Base-by-base conservation (phyloP, 2,888 invertebrate species). In the Ellobium chinense region DNA sequence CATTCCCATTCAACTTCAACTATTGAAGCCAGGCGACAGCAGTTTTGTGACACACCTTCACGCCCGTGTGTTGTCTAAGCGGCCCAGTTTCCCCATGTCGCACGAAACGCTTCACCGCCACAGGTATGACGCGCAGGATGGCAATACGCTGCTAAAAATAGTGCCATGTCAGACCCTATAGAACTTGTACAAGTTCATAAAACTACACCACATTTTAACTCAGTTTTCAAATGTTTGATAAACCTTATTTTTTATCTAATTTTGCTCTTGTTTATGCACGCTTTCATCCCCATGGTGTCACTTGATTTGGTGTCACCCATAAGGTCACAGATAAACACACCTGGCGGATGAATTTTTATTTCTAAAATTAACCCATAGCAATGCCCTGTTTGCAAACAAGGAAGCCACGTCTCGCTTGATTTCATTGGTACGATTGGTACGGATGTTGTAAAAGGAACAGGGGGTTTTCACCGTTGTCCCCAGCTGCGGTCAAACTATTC, bases 1-100 rank as follows among this genome's bases (percentile, higher is more conserved):
- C 74, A 82, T 74, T 69, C 78, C 78, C 62, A n/a, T n/a, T n/a
- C n/a, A n/a, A n/a, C n/a, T 75, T 46, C 73, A 54, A 39, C 39
- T 27, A 37, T 46, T 34, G 29, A 65, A 65, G 60, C 69, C 36
- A 56, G 34, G 21, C 24, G 36, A 77, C 58, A 56, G 63, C 54
- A 37, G 24, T 70, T 69, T 56, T 65, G 65, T 58, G 34, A 75
- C 80, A 80, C 75, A 70, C 77, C 58, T 77, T 65, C 34, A 54
- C 73, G 7, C 27, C 66, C 36, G 39, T 46, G 39, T 27, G 56
- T 34, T 54, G 36, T 46, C 60, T 7, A 24, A 36, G 60, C 56
- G 60, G 58, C 39, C 27, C n/a, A n/a, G 24, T n/a, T 29, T 7
- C 31, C 14, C 66, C 72, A 58, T 37, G 24, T 27, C 75, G 39